Evolutionary conservation across 2,797 vertebrate species (phyloP).

Genomic region (Artibeus lituratus): DNA sequence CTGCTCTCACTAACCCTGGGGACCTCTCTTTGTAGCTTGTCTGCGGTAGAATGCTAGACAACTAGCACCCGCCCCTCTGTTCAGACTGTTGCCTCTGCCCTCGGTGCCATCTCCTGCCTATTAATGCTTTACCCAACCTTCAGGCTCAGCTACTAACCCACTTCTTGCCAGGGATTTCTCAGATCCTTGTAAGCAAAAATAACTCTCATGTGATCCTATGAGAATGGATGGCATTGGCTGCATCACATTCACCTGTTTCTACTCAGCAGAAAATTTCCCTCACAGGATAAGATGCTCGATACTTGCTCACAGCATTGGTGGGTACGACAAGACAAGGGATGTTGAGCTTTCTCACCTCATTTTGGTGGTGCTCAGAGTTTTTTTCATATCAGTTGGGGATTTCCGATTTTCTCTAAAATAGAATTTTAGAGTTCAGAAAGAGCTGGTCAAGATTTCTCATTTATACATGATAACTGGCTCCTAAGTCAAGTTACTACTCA

Average conservation of each 20-base stretch:
- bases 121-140: not conserved
- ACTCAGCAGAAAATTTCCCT: not conserved
- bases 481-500: not conserved
- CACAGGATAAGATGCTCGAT: not conserved
- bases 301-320: not conserved
- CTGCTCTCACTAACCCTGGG: not conserved
- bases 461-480: not conserved
- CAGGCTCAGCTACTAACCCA: not conserved
- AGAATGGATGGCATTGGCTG: not conserved
- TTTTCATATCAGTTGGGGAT: not conserved
- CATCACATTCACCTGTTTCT: not conserved
- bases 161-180: constrained; percentile 41
- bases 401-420: not conserved
- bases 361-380: not conserved
- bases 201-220: not conserved
- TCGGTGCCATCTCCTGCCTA: not conserved
- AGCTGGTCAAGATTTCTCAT: not conserved
- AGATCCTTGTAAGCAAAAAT: not conserved
- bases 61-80: not conserved
- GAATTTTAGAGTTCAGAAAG: not conserved
- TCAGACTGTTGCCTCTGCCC: not conserved
- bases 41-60: not conserved
- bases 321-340: not conserved
- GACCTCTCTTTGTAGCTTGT: not conserved
- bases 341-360: not conserved